A percentile compares a stretch with the other conserved stretches of the same genome.
Conservation (phyloP, 2,113 vertebrate species). For the Marmota flaviventris region DNA sequence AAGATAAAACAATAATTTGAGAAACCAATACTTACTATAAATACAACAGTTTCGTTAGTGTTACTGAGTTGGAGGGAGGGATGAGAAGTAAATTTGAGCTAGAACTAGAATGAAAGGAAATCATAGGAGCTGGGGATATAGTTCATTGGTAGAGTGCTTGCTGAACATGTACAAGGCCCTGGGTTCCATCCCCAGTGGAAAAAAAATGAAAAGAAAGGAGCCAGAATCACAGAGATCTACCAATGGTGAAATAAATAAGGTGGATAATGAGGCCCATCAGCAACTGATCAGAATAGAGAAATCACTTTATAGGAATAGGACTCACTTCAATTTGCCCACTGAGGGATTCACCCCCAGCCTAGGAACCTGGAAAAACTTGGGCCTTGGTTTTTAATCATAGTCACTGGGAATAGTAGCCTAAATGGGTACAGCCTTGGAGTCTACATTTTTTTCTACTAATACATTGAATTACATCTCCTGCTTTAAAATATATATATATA, state of each 20-base stretch:
- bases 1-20: not conserved
- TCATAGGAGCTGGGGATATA: not conserved
- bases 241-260: not conserved
- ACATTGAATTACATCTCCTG: not conserved
- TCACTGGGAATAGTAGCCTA: not conserved
- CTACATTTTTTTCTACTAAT: not conserved
- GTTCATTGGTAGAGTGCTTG: not conserved
- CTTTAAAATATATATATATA: too few relatives aligned
- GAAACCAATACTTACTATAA: not conserved
- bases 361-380: not conserved
- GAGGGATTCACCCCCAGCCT: not conserved
- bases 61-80: not conserved
- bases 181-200: too few relatives aligned
- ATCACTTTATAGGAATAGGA: too few relatives aligned
- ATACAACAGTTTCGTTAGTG: not conserved
- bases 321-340: not conserved
- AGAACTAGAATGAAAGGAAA: not conserved
- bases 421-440: not conserved
- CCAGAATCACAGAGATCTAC: not conserved
- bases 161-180: not conserved
- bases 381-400: not conserved
- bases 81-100: slow-evolving; percentile 42
- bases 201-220: not conserved
- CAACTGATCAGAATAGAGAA: too few relatives aligned
- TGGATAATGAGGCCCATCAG: not conserved